Evolutionary conservation across 2,888 invertebrate genomes (phyloP), one percentile per base, ranked within the genome.

Genomic region (Eupithecia centaureata): DNA sequence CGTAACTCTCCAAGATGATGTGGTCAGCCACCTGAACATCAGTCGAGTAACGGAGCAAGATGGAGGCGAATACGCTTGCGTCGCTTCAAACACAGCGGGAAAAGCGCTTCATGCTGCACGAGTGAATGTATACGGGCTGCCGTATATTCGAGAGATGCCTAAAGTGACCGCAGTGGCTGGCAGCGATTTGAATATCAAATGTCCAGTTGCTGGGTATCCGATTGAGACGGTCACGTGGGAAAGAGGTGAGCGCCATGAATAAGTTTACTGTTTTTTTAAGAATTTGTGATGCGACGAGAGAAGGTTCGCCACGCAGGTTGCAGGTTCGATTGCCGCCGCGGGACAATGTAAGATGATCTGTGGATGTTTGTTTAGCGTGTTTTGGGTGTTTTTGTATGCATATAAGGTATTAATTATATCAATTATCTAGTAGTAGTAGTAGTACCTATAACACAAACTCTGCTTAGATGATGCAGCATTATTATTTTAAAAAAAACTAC

Each of bases 21-120:
- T 98, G 72, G 97, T 98, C 87, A 97, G 97, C 83, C 97, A 98
- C 92, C 96, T 98, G 74, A 98, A 98, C 94, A 96, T 98, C 82
- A 97, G 97, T 80, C 95, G 96, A 73, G 96, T 97, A 72, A 96
- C 97, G 80, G 97, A 97, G 77, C 97, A 97, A 93, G 98, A 98
- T 89, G 97, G 98, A 69, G 98, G 98, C 30, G 97, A 97, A 82
- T 98, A 97, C 85, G 95, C 96, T 42, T 98, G 98, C 84, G 95
- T 96, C 27, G 97, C 98, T 1, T 95, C 95, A 77, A 98, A 98
- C 86, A 95, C 95, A 62, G 97, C 97, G 65, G 97, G 97, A 59
- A 95, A 95, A 87, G 95, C 96, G 13, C 94, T 95, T 58, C 98
- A 98, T 83, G 96, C 96, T 68, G 97, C 97, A 18, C 94, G 97